Percentiles rank a stretch among this genome's conserved stretches.
Evolutionary conservation across 2,797 vertebrate genomes (phyloP).

Genomic region (Merluccius polli): DNA sequence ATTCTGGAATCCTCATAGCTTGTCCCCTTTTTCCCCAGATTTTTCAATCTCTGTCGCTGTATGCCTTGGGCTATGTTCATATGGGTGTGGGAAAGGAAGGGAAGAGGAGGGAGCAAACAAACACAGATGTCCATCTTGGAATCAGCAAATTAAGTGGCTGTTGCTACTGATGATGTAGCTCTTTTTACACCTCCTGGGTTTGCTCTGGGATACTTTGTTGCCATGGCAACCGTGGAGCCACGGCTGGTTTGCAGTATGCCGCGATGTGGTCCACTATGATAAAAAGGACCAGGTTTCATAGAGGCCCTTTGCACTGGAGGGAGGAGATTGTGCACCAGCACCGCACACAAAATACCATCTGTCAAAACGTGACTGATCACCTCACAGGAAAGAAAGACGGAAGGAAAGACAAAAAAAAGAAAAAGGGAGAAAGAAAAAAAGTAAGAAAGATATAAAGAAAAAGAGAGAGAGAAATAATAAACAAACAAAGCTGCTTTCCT

Average conservation of each 20-base stretch:
- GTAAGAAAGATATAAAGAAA: background rate
- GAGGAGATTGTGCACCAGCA: slow-evolving; percentile 31
- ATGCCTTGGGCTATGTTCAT: no score
- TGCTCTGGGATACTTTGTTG: slow-evolving; percentile 58
- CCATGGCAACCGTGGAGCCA: slow-evolving; percentile 50
- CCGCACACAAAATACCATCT: slow-evolving; percentile 25
- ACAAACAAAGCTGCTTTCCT: background rate
- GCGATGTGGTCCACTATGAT: slow-evolving; percentile 30
- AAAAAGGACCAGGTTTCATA: slow-evolving; percentile 18
- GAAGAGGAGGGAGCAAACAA: background rate
- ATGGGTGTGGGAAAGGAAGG: no score
- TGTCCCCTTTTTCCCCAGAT: background rate
- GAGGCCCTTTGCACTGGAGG: slow-evolving; percentile 17
- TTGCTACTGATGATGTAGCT: slow-evolving; percentile 39
- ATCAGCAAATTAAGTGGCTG: slow-evolving; percentile 30
- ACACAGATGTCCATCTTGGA: slow-evolving; percentile 43
- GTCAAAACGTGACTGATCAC: slow-evolving; percentile 14
- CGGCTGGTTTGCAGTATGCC: slow-evolving; percentile 46
- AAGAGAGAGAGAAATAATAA: background rate
- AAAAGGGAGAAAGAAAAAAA: background rate
- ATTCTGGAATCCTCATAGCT: no score
- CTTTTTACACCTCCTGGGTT: slow-evolving; percentile 27
- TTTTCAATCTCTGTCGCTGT: background rate
- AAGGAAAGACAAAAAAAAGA: background rate
- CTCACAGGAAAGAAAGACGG: background rate